Evolutionary conservation across 2,888 invertebrate genomes (phyloP).

Genomic region (Copidosoma aretas): DNA sequence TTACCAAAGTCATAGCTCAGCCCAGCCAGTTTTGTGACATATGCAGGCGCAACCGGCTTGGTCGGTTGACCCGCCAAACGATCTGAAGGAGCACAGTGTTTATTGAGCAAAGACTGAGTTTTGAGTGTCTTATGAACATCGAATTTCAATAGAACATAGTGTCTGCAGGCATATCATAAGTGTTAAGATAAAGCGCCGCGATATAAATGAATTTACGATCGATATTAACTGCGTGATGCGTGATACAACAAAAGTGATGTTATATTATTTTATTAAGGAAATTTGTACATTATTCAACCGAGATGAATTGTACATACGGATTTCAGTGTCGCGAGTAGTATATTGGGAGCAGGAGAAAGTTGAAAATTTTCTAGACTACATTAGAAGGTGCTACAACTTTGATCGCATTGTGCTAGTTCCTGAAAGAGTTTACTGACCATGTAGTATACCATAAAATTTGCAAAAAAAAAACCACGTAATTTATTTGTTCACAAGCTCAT

Average conservation of each 20-base stretch:
- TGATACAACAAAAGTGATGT: conserved; percentile 27
- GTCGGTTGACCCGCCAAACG: conserved; percentile 19
- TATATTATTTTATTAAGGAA: conserved; percentile 31
- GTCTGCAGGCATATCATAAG: conserved; percentile 35
- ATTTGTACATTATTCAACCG: conserved; percentile 31
- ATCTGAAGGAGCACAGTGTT: conserved; percentile 18
- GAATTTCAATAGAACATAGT: conserved; percentile 21
- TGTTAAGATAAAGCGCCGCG: conserved; percentile 24
- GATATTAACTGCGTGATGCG: conserved; percentile 9
- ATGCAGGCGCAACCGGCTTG: conserved; percentile 22
- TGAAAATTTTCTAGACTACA: conserved; percentile 21
- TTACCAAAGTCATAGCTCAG: conserved; percentile 76
- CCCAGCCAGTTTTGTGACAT: conserved; percentile 69
- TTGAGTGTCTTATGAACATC: conserved; percentile 27
- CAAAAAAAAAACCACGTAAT: not conserved
- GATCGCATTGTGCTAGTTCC: conserved; percentile 27
- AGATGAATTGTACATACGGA: conserved; percentile 29
- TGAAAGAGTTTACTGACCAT: conserved; percentile 6
- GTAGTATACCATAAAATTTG: not conserved
- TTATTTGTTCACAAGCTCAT: not conserved
- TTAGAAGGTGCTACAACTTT: conserved; percentile 33
- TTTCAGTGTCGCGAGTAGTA: conserved; percentile 20
- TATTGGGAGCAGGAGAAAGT: conserved; percentile 12
- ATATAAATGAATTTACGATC: conserved; percentile 21
- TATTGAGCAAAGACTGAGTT: conserved; percentile 27